A percentile compares a stretch with the other conserved stretches of the same genome.
Evolutionary conservation across 2,113 vertebrate genomes (phyloP).

Genomic region (Clarias gariepinus): DNA sequence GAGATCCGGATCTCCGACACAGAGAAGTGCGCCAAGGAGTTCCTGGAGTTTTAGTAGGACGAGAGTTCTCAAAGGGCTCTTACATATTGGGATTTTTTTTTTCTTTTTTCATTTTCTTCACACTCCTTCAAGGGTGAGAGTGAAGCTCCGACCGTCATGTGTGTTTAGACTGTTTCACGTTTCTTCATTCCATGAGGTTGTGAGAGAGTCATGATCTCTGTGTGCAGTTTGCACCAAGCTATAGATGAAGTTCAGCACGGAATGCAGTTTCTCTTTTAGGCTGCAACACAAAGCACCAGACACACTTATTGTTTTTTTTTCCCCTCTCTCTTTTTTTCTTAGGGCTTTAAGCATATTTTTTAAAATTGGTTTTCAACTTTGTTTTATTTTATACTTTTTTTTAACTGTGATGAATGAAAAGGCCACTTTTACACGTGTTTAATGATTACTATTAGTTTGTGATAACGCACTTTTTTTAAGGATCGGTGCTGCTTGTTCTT

Average conservation of each 20-base stretch:
- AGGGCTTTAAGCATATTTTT: conserved; percentile 19
- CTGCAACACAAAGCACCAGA: conserved; percentile 84
- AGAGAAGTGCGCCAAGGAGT: conserved; percentile 98
- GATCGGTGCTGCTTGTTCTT: conserved; percentile 75
- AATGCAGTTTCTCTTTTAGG: conserved; percentile 82
- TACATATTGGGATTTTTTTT: conserved; percentile 80
- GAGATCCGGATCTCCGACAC: conserved; percentile 95
- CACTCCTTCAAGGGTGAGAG: conserved; percentile 84
- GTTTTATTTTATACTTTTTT: conserved; percentile 65
- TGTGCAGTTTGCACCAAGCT: conserved; percentile 85
- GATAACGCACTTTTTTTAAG: conserved; percentile 79
- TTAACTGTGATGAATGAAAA: conserved; percentile 56
- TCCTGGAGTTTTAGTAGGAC: conserved; percentile 91
- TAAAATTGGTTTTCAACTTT: conserved; percentile 15
- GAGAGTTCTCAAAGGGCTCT: conserved; percentile 78
- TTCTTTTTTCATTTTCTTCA: conserved; percentile 77
- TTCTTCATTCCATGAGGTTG: conserved; percentile 91
- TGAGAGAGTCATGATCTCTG: conserved; percentile 88
- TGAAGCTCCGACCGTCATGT: conserved; percentile 84
- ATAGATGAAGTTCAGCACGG: conserved; percentile 79
- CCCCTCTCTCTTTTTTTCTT: conserved; percentile 44
- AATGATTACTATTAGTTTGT: conserved; percentile 77
- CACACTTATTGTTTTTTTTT: conserved; percentile 72
- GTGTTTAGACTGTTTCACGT: conserved; percentile 84
- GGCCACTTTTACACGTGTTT: conserved; percentile 74